Evolutionary conservation across 37 sponge, comb jelly and placozoan species (phyloP), one percentile per base, ranked within the genome.

Genomic region (Corticium candelabrum): DNA sequence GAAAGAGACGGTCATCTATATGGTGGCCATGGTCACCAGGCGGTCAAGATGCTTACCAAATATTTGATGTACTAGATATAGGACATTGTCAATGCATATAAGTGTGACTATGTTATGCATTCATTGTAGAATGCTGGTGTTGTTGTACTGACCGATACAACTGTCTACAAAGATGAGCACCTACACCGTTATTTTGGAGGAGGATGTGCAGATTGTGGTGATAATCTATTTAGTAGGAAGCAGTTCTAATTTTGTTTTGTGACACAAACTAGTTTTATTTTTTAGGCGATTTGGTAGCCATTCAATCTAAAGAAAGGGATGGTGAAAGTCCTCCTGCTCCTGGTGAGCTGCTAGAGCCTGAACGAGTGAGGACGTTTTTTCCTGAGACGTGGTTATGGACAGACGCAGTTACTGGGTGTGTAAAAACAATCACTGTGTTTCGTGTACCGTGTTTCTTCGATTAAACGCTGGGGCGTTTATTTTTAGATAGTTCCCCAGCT

Each of bases 311-410:
- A 11, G 62, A n/a, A n/a, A n/a, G 62, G 11, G 62, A 21, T 21
- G 62, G 62, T 50, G 62, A 21, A 50, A 21, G 62, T 50, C 15
- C 62, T 11, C 15, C 62, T 50, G 15, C 62, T 50, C 62, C 62
- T 27, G 21, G 62, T 50, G 62, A 21, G 11, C 21, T 21, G 11
- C 62, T 27, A 50, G 62, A 76, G 32, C 77, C 77, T 62, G 27
- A 15, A 4, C 67, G 67, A 57, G 77, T 76, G 7, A 57, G 77
- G 5, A 76, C 77, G 21, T 36, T 36, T 35, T 76, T 76, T 76
- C 77, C 77, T 4, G 77, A 76, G 67, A 76, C 77, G 62, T 76
- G 77, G 77, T 29, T 76, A 15, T 76, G 77, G 77, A 5, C 62
- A 7, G 40, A 5, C 21, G 77, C 57, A 11, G 40, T 27, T 7